phyloP scores from a whole-genome alignment of 2,797 vertebrate genomes.

The Brachymystax lenok region DNA sequence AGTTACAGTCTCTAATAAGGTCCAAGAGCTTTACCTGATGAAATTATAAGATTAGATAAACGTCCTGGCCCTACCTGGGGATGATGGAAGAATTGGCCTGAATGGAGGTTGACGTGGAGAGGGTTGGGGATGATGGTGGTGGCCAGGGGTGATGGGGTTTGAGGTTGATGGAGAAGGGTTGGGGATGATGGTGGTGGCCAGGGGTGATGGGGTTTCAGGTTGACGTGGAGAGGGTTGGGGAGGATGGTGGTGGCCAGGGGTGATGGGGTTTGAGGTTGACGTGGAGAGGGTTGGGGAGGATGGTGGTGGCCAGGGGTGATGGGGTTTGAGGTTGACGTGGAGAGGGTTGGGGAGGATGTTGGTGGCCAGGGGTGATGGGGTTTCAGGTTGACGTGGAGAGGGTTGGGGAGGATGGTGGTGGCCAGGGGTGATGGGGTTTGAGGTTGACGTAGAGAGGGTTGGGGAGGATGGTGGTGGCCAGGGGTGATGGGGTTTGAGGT shows the following conservation, averaged over 20 bases:
- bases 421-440: too few species aligned
- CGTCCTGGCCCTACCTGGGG: background rate
- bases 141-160: too few species aligned
- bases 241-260: too few species aligned
- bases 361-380: too few species aligned
- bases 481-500: background rate
- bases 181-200: background rate
- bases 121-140: background rate
- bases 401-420: too few species aligned
- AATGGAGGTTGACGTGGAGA: background rate
- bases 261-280: too few species aligned
- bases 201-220: background rate
- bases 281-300: constrained; percentile 8
- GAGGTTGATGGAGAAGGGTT: background rate
- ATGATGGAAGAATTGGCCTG: background rate
- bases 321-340: background rate
- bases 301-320: background rate
- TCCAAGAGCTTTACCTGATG: too few species aligned
- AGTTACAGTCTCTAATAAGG: background rate
- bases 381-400: too few species aligned
- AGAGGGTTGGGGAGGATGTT: too few species aligned
- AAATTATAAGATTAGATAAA: background rate
- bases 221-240: too few species aligned
- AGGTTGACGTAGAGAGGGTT: too few species aligned
- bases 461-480: too few species aligned